Percentiles rank a stretch among this genome's conserved stretches.
These are phyloP conservation scores for Agrypnia vestita DNA, from an alignment of 1,140 invertebrate species.

Conservation along the genomic window DNA sequence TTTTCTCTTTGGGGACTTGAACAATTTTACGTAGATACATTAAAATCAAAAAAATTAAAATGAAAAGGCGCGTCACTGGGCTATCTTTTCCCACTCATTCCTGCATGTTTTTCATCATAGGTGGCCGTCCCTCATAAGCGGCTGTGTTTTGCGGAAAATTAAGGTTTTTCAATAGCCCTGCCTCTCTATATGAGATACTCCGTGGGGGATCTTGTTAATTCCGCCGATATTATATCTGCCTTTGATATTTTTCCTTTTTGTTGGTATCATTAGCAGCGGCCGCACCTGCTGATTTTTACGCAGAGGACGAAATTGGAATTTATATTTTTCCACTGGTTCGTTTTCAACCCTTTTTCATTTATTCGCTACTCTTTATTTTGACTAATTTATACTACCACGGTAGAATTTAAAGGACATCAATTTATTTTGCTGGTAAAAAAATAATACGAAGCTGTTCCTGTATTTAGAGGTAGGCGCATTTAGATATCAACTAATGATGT, in stretches of 20 bases:
- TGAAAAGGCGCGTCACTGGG: slow-evolving; percentile 37
- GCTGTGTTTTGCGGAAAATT: slow-evolving; percentile 55
- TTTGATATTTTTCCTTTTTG: slow-evolving; percentile 42
- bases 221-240: slow-evolving; percentile 22
- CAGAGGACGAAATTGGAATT: too few species aligned
- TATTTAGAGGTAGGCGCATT: too few species aligned
- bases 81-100: slow-evolving; percentile 53
- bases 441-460: too few species aligned
- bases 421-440: too few species aligned
- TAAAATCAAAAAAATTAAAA: background rate
- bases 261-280: slow-evolving; percentile 14
- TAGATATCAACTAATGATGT: too few species aligned
- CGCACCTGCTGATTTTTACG: slow-evolving; percentile 23
- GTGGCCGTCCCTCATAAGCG: slow-evolving; percentile 53
- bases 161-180: slow-evolving; percentile 51
- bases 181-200: slow-evolving; percentile 10
- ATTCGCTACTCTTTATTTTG: too few species aligned
- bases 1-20: too few species aligned
- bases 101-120: slow-evolving; percentile 55
- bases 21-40: background rate
- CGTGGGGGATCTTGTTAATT: slow-evolving; percentile 15
- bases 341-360: too few species aligned
- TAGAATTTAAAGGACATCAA: too few species aligned
- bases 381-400: too few species aligned
- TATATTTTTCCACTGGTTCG: too few species aligned